Conservation (phyloP, 92 coral and sea anemone genomes). For the Heliopora coerulea region DNA sequence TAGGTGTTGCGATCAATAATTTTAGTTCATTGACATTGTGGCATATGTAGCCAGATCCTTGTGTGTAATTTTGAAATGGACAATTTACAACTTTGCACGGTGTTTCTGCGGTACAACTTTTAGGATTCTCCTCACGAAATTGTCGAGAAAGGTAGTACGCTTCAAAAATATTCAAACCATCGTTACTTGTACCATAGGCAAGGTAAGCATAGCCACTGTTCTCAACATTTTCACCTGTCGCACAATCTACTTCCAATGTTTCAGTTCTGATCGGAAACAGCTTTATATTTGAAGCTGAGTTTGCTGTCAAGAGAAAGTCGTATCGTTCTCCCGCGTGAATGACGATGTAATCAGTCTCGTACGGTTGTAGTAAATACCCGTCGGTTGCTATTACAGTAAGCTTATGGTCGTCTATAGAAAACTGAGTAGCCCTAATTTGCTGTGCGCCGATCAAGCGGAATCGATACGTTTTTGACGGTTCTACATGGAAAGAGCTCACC, state of each 20-base stretch:
- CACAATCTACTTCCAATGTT: constrained; percentile 51
- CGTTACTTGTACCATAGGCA: background rate
- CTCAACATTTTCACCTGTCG: background rate
- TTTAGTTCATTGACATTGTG: constrained; percentile 34
- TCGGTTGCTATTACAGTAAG: constrained; percentile 69
- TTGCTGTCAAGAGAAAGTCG: constrained; percentile 68
- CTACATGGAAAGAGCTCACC: constrained; percentile 58
- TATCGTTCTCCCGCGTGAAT: constrained; percentile 73
- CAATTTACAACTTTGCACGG: constrained; percentile 59
- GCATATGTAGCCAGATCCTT: background rate
- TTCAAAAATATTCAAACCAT: background rate
- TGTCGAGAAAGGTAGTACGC: no score
- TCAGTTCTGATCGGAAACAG: constrained; percentile 19
- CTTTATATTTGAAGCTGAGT: constrained; percentile 20
- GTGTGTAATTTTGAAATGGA: constrained; percentile 42
- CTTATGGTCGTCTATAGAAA: constrained; percentile 66
- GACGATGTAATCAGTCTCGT: constrained; percentile 62
- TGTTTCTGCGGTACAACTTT: constrained; percentile 2
- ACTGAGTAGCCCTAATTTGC: constrained; percentile 32
- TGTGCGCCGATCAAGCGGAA: constrained; percentile 62
- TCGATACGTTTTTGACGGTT: constrained; percentile 58
- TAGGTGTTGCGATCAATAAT: constrained; percentile 41
- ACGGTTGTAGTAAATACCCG: constrained; percentile 64
- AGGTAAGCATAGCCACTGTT: constrained; percentile 21
- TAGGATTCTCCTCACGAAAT: background rate